Evolutionary conservation across 2,888 invertebrate species (phyloP), one percentile per base, ranked within the genome.

Genomic region (Heteromyza rotundicornis): DNA sequence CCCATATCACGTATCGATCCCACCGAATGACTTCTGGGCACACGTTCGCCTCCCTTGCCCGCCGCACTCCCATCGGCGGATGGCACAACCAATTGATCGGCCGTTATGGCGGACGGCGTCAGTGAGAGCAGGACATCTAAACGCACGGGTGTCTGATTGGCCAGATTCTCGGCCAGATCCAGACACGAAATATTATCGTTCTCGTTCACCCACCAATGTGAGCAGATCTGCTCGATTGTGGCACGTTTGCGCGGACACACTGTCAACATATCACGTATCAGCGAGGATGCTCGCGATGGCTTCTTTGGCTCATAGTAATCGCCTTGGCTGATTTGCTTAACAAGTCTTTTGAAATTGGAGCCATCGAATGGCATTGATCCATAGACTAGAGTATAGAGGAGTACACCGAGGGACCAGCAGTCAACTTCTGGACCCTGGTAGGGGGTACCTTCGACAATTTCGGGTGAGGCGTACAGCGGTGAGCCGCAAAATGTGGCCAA

Each of bases 351-450:
- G 84, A 98, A 98, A 85, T 98, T 97, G 67, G 96, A 95, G 64
- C 98, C 98, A 85, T 98, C 98, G 82, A 98, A 98, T 58, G 94
- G 99, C 99, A 99, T 99, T 68, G 98, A 96, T 72, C 98, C 98
- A 83, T 98, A 99, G 70, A 99, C 98, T 77, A 99, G 87, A 52
- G 98, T 98, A 84, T 99, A 99, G 10, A 99, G 87, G 53, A 99
- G 87, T 54, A 99, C 98, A 59, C 98, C 99, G 65, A 99, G 85
- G 22, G 98, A 98, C 98, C 92, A 92, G 80, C 92, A 92, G 79
- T 92, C 92, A 56, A 92, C 97, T 88, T 99, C 98, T 2, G 98
- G 98, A 5, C 99, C 99, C 78, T 92, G 92, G 81, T 98, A 98
- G 0, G 97, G 96, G 8, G 93, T 94, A 66, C 98, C 97, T 85